Conservation (phyloP, 1,140 invertebrate species). For the Bombus soroeensis region DNA sequence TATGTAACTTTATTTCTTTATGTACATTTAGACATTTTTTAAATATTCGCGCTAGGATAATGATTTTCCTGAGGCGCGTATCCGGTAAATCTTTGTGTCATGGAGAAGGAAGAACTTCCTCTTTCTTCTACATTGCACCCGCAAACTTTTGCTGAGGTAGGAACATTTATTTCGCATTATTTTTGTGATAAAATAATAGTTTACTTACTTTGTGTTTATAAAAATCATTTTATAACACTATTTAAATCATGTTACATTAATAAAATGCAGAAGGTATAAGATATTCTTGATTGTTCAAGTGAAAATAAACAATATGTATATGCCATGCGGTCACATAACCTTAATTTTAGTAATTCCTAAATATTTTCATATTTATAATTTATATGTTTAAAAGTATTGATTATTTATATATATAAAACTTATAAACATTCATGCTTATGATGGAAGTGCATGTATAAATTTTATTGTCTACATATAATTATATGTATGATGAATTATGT, state of each 20-base stretch:
- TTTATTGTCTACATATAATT: too few species aligned
- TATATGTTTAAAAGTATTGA: not conserved
- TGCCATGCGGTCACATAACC: constrained; percentile 8
- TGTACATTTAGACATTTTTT: not conserved
- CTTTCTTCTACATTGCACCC: constrained; percentile 13
- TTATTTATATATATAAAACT: not conserved
- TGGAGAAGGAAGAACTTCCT: constrained; percentile 13
- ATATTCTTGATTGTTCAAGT: constrained; percentile 2
- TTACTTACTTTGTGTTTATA: not conserved
- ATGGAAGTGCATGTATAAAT: not conserved
- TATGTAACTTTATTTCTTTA: not conserved
- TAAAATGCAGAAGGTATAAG: not conserved
- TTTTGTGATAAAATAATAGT: not conserved
- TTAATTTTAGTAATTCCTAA: not conserved
- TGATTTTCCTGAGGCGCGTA: not conserved
- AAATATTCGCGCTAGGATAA: constrained; percentile 11
- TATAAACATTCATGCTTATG: not conserved
- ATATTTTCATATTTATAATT: not conserved
- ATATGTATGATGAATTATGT: not conserved
- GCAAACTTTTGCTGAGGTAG: constrained; percentile 13
- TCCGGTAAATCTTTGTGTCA: not conserved
- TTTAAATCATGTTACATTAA: not conserved
- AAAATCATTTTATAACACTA: not conserved
- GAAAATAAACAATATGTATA: not conserved
- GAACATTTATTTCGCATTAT: not conserved